Evolutionary conservation across 2,888 invertebrate species (phyloP), one percentile per base, ranked within the genome.

Genomic region (Clepsis dumicolana): DNA sequence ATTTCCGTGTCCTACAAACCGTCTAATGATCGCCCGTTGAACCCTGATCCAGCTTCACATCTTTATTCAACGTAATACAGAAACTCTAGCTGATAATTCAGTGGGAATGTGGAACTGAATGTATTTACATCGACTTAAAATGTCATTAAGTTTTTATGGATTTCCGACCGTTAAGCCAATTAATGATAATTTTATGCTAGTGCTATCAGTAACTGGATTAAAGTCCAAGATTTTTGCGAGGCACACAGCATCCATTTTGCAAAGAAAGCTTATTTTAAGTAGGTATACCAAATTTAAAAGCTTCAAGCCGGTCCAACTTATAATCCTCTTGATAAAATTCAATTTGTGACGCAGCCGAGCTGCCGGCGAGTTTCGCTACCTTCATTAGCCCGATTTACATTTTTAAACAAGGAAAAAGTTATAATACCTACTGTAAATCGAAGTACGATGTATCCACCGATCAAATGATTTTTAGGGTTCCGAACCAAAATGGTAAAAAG

Each of bases 241-340:
- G 12, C 21, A 48, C 48, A 21, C 44, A 48, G 21, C 21, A 48
- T 21, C 21, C 21, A 21, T 21, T 48, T 21, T 48, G 48, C 10
- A 48, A 1, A 1, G 12, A 56, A 56, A 56, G 35, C 35, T 56
- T 32, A 10, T 14, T n/a, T n/a, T n/a, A n/a, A n/a, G n/a, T 32
- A 61, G 29, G 8, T 29, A 29, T 14, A n/a, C 21, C 21, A 21
- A 32, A 61, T 18, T 48, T 48, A 61, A 61, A 61, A 61, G 48
- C 60, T 61, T 29, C 21, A 7, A 21, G 21, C 48, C 48, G 14
- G 29, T 14, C 12, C 16, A 48, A 35, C 24, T 32, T 29, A 18
- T 3, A 48, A 61, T 12, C 16, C 16, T 60, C 48, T 48, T 60
- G 21, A 27, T 27, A 25, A 29, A 60, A 29, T 48, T 61, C 18